Evolutionary conservation across 2,113 vertebrate genomes (phyloP).

Genomic region (Pomatorhinus ruficollis): DNA sequence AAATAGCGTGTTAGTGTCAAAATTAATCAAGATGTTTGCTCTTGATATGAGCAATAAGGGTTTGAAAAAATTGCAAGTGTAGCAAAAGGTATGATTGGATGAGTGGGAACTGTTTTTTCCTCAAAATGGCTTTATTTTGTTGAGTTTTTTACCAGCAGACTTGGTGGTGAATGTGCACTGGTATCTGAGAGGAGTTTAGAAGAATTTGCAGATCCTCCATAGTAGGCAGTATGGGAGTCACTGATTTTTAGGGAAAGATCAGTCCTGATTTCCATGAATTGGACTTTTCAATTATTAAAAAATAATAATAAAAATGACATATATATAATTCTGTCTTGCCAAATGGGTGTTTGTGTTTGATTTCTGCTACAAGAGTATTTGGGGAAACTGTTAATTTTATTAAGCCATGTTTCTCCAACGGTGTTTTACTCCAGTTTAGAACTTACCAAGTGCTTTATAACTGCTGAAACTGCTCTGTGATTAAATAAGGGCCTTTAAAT

Average conservation of each 20-base stretch:
- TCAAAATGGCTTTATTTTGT: neutral
- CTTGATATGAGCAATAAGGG: neutral
- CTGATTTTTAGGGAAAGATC: neutral
- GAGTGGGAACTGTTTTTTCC: neutral
- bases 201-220: neutral
- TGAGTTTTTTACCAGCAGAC: neutral
- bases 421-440: neutral
- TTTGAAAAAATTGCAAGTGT: neutral
- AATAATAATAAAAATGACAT: neutral
- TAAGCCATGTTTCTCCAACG: neutral
- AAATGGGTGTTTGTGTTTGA: neutral
- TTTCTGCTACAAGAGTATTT: neutral
- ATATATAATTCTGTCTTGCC: neutral
- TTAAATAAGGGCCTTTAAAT: neutral
- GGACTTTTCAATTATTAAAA: neutral
- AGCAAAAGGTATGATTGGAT: neutral
- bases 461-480: neutral
- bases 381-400: neutral
- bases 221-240: neutral
- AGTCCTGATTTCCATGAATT: neutral
- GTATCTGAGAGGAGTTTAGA: neutral
- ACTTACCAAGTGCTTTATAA: neutral
- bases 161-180: neutral
- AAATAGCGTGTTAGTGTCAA: accelerated
- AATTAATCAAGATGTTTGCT: neutral